These are phyloP conservation scores for Myotis brandtii DNA, from an alignment of 2,113 vertebrate genomes.

Conservation along the genomic window DNA sequence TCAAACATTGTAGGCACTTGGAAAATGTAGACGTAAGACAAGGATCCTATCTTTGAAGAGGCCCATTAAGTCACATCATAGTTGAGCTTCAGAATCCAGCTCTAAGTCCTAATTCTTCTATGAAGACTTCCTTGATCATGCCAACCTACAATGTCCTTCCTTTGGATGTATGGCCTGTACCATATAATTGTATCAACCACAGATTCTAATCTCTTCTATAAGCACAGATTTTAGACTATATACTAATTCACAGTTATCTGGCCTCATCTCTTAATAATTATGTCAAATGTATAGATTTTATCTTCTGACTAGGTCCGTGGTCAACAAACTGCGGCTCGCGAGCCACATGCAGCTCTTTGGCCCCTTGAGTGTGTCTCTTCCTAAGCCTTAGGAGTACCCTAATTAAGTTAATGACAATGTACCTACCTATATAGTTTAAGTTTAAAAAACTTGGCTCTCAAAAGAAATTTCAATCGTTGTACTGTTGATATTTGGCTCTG, in stretches of 20 bases:
- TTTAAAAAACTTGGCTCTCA: no score
- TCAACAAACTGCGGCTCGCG: no score
- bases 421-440: no score
- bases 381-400: no score
- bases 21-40: not conserved
- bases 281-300: not conserved
- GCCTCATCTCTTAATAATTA: not conserved
- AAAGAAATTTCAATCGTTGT: no score
- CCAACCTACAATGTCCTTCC: not conserved
- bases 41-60: not conserved
- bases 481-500: no score
- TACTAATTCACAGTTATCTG: not conserved
- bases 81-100: not conserved
- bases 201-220: conserved; percentile 13
- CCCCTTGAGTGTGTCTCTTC: no score
- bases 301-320: not conserved
- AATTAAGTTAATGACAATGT: no score
- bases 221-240: not conserved
- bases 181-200: conserved; percentile 33
- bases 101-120: not conserved
- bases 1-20: not conserved
- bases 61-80: not conserved
- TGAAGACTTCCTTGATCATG: not conserved
- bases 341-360: no score
- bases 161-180: not conserved